Evolutionary conservation across 2,113 vertebrate genomes (phyloP), one percentile per base, ranked within the genome.

Genomic region (Xyliphius kryptos): DNA sequence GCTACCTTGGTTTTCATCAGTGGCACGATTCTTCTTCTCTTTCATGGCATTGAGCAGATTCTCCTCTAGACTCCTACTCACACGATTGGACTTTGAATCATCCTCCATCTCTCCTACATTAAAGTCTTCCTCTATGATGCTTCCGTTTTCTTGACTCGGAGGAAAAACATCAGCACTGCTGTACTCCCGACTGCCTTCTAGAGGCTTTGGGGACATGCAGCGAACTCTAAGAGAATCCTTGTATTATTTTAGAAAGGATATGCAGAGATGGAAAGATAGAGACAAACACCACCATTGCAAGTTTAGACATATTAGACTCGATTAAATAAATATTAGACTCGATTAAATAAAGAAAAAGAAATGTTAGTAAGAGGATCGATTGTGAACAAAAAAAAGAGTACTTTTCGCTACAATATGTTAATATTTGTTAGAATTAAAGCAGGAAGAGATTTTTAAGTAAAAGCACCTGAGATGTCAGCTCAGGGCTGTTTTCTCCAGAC

Each of bases 401-500:
- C 26, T 5, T 32, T 32, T 32, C 7, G 7, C 26, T 32, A 32
- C 26, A 32, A 32, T 32, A 32, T 32, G 26, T 32, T 32, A 32
- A 32, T 6, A 32, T n/a, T 3, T 9, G 3, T 38, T 6, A 8
- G 20, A 41, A 20, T 11, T 19, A 43, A 40, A 9, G 17, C 26
- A 32, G 26, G 26, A 32, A 5, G 26, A 1, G 26, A 32, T 32
- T 32, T 32, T 32, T 5, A 32, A 32, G 7, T 32, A 32, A 32
- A 41, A 12, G 22, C 64, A 80, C 77, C 79, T 86, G 84, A 65
- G 61, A 80, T 3, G 67, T 81, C 9, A 75, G 78, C 10, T 83
- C 87, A 21, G 79, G 74, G 57, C 80, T 86, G 60, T 81, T 85
- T 63, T 87, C 87, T 2, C 68, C 70, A 3, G 87, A 87, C 9